Percentiles rank a stretch among this genome's conserved stretches.
Evolutionary conservation across 2,797 vertebrate species (phyloP).

Genomic region (Aeoliscus strigatus): DNA sequence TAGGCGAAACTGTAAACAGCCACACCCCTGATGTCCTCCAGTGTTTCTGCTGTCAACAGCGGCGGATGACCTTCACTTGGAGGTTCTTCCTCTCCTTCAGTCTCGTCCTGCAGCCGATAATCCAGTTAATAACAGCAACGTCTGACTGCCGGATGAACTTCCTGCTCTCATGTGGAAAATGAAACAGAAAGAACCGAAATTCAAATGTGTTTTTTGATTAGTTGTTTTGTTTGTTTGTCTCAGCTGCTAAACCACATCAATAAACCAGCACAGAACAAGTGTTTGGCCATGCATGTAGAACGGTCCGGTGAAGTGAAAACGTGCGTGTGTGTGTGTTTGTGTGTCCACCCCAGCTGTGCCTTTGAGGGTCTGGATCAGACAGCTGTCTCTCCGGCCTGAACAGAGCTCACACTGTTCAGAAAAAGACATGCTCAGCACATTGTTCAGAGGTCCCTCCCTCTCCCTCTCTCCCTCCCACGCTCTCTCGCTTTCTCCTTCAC

Average conservation of each 20-base stretch:
- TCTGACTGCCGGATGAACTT: too few relatives aligned
- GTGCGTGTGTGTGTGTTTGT: slow-evolving; percentile 8
- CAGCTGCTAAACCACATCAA: too few relatives aligned
- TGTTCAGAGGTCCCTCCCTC: slow-evolving; percentile 51
- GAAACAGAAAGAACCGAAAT: neutral
- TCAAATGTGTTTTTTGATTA: slow-evolving; percentile 1
- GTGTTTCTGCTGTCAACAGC: slow-evolving; percentile 30
- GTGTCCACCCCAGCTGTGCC: slow-evolving; percentile 69
- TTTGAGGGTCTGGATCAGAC: slow-evolving; percentile 65
- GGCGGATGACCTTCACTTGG: slow-evolving; percentile 6
- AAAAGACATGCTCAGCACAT: slow-evolving; percentile 68
- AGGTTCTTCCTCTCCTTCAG: neutral
- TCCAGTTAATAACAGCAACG: slow-evolving; percentile 5
- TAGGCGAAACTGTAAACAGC: slow-evolving; percentile 4
- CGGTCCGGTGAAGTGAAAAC: slow-evolving; percentile 23
- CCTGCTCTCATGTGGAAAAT: too few relatives aligned
- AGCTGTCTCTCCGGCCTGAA: slow-evolving; percentile 69
- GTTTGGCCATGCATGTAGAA: too few relatives aligned
- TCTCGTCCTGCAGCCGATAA: slow-evolving; percentile 1
- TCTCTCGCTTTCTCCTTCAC: slow-evolving; percentile 25
- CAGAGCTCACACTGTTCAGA: slow-evolving; percentile 70
- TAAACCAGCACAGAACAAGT: too few relatives aligned
- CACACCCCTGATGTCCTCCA: slow-evolving; percentile 12
- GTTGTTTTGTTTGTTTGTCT: too few relatives aligned
- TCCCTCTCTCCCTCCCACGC: slow-evolving; percentile 3